A percentile compares a stretch with the other conserved stretches of the same genome.
Evolutionary conservation across 1,140 invertebrate species (phyloP).

Genomic region (Sweltsa coloradensis): DNA sequence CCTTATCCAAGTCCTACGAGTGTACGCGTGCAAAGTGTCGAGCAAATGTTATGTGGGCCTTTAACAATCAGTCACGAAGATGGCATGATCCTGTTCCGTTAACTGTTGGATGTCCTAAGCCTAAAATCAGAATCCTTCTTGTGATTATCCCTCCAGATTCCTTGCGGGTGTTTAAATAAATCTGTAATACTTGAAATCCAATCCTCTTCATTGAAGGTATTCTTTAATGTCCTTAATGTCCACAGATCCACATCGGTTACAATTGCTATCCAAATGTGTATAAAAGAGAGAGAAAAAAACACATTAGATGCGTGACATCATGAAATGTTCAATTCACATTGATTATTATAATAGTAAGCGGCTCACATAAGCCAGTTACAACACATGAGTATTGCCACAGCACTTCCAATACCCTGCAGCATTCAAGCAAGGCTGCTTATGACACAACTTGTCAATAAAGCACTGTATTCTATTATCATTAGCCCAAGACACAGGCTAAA

Average conservation of each 20-base stretch:
- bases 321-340: neutral
- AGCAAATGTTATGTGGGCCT: neutral
- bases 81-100: neutral
- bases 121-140: slow-evolving; percentile 4
- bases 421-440: too few relatives aligned
- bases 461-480: too few relatives aligned
- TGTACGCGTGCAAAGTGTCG: too few relatives aligned
- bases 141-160: neutral
- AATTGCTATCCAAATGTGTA: slow-evolving; percentile 8
- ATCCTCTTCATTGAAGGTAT: slow-evolving; percentile 3
- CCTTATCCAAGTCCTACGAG: too few relatives aligned
- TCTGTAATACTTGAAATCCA: too few relatives aligned
- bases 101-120: slow-evolving; percentile 5
- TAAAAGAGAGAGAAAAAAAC: slow-evolving; percentile 7
- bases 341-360: neutral
- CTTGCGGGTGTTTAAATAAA: too few relatives aligned
- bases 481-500: too few relatives aligned
- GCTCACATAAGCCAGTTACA: neutral
- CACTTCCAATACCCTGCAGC: neutral
- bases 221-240: slow-evolving; percentile 4
- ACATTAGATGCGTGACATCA: slow-evolving; percentile 4
- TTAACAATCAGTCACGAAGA: slow-evolving; percentile 2
- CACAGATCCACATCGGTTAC: slow-evolving; percentile 7
- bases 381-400: neutral
- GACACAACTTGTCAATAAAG: too few relatives aligned